A percentile compares a stretch with the other conserved stretches of the same genome.
Evolutionary conservation across 2,113 vertebrate species (phyloP).

Genomic region (Rhadina sibilatrix): DNA sequence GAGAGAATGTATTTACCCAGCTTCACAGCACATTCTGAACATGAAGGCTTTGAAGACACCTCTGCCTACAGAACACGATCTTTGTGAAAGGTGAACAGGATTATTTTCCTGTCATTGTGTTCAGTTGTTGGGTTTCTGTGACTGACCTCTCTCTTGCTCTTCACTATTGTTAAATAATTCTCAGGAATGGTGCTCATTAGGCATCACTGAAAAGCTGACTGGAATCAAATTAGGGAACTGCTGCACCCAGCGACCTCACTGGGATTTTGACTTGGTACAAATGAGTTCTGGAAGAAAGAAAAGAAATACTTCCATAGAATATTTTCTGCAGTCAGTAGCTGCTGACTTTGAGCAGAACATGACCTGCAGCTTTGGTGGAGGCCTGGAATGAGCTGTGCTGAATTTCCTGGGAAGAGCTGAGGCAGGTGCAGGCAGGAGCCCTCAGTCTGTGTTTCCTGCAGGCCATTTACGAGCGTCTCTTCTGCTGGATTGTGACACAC

Average conservation of each 20-base stretch:
- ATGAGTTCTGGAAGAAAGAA: background rate
- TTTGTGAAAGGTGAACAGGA: background rate
- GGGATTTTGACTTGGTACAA: background rate
- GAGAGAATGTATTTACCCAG: background rate
- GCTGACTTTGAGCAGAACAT: background rate
- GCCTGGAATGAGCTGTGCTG: background rate
- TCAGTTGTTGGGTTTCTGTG: background rate
- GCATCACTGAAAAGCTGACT: background rate
- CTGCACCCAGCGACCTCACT: background rate
- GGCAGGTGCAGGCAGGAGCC: background rate
- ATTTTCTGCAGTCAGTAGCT: background rate
- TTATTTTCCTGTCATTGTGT: background rate
- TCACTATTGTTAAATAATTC: background rate
- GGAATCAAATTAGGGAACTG: background rate
- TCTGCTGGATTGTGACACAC: conserved; percentile 95
- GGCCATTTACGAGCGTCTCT: conserved; percentile 97
- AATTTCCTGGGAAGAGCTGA: background rate
- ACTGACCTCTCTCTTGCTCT: background rate
- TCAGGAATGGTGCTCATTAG: background rate
- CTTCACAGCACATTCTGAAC: background rate
- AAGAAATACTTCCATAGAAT: background rate
- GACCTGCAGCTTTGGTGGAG: background rate
- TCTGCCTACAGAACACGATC: background rate
- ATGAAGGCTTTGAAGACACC: background rate
- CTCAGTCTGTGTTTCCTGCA: conserved; percentile 49